Evolutionary conservation across 2,113 vertebrate genomes (phyloP).

Genomic region (Pygoscelis adeliae): DNA sequence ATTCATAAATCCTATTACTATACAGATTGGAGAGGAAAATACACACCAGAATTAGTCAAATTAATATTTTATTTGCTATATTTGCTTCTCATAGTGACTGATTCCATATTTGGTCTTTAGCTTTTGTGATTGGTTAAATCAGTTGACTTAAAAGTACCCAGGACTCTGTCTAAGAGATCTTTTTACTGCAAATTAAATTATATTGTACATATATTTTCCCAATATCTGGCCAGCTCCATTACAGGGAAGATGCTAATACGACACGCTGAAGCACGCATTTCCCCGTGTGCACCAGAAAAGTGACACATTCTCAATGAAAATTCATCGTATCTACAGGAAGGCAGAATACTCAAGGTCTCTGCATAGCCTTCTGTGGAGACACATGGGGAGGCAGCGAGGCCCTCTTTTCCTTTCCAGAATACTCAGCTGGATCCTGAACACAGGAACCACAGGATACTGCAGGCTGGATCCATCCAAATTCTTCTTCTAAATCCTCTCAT

Average conservation of each 20-base stretch:
- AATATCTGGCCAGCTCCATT: background rate
- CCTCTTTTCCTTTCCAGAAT: conserved; percentile 37
- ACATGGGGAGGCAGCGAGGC: background rate
- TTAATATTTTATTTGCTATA: conserved; percentile 16
- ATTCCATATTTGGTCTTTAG: background rate
- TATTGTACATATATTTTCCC: background rate
- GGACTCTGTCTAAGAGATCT: background rate
- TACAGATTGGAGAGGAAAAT: background rate
- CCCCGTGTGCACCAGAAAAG: background rate
- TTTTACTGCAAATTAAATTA: background rate
- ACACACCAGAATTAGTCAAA: conserved; percentile 10
- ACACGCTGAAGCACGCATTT: background rate
- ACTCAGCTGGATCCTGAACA: conserved; percentile 26
- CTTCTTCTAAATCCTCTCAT: conserved; percentile 22
- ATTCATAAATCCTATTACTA: conserved; percentile 18
- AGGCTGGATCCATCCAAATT: conserved; percentile 16
- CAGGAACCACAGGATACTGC: background rate
- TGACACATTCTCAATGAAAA: conserved; percentile 13
- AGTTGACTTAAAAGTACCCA: background rate
- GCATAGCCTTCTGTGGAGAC: background rate
- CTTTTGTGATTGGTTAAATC: background rate
- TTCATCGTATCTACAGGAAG: conserved; percentile 21
- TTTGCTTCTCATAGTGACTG: background rate
- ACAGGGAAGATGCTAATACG: background rate
- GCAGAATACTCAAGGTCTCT: conserved; percentile 26